These are phyloP conservation scores for Crotalus tigris DNA, from an alignment of 2,113 vertebrate species.

Conservation along the genomic window DNA sequence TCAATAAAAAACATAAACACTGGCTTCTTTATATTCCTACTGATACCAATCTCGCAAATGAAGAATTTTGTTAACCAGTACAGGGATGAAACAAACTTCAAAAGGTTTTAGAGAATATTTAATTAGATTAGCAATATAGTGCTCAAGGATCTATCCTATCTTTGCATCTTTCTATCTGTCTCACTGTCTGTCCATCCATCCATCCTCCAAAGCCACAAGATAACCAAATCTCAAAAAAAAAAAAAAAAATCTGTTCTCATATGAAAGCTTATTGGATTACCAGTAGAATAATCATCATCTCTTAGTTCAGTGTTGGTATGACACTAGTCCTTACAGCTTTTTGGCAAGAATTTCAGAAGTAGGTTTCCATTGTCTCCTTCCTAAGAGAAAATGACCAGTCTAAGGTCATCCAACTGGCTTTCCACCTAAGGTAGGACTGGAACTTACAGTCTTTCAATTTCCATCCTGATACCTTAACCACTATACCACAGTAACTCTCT, in stretches of 20 bases:
- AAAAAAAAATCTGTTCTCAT: neutral
- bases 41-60: neutral
- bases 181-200: neutral
- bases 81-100: neutral
- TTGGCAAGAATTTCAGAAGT: neutral
- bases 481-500: neutral
- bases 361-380: neutral
- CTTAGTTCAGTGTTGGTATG: neutral
- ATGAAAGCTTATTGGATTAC: neutral
- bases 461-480: neutral
- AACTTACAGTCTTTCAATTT: neutral
- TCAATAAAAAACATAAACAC: constrained; percentile 49
- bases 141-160: neutral
- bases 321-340: neutral
- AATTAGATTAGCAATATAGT: neutral
- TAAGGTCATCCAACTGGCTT: neutral
- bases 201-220: neutral
- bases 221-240: neutral
- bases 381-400: neutral
- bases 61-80: neutral
- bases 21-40: constrained; percentile 21
- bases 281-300: neutral
- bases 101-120: neutral
- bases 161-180: neutral
- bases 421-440: neutral